These are phyloP conservation scores for Mongoloraphidia duomilia DNA, from an alignment of 2,888 invertebrate species.

Conservation along the genomic window DNA sequence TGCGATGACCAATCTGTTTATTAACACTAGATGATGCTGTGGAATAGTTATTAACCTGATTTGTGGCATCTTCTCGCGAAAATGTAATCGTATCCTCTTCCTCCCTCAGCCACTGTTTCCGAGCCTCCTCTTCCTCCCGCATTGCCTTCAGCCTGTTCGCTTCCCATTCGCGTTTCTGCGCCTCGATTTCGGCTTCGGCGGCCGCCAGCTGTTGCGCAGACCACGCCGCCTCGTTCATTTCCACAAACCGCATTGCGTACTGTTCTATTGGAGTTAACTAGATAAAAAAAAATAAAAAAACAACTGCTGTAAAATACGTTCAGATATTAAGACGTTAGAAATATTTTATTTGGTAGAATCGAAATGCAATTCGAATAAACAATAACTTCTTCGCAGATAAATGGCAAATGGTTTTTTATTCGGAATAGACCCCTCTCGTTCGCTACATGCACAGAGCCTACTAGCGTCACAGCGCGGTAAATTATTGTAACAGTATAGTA, in stretches of 20 bases:
- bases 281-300: constrained; percentile 15
- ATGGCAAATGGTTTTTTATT: neutral
- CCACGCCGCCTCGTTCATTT: constrained; percentile 65
- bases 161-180: constrained; percentile 79
- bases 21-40: constrained; percentile 19
- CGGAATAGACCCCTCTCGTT: no score
- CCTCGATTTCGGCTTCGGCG: constrained; percentile 78
- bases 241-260: constrained; percentile 88
- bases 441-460: no score
- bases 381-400: neutral
- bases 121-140: constrained; percentile 48
- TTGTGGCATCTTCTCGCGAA: constrained; percentile 60
- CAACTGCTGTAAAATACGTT: neutral
- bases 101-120: constrained; percentile 40
- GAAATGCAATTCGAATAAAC: neutral
- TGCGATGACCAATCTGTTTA: constrained; percentile 21
- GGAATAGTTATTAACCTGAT: constrained; percentile 61
- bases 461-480: no score
- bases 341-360: neutral
- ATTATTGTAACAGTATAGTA: no score
- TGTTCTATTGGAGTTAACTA: constrained; percentile 88
- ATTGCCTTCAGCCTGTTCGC: constrained; percentile 61
- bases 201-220: constrained; percentile 75
- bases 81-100: constrained; percentile 56
- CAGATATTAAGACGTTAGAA: no score